A percentile compares a stretch with the other conserved stretches of the same genome.
phyloP scores from a whole-genome alignment of 2,888 invertebrate genomes.

The Drosophila meridiana region DNA sequence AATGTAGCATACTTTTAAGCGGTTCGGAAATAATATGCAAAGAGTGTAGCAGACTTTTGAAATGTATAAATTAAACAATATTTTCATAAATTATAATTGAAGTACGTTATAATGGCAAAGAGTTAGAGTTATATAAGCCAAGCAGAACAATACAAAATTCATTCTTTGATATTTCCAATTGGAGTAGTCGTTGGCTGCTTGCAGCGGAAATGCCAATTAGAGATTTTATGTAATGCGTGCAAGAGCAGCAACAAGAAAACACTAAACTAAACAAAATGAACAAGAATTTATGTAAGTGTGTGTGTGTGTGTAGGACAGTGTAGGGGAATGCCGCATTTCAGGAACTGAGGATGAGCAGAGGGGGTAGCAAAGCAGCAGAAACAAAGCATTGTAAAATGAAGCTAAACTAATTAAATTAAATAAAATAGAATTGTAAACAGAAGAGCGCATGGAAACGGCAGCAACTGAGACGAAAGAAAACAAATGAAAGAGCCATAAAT shows the following conservation, averaged over 20 bases:
- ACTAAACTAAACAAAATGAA: slow-evolving; percentile 42
- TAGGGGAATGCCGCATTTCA: slow-evolving; percentile 26
- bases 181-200: not conserved
- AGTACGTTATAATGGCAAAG: not conserved
- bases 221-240: slow-evolving; percentile 51
- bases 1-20: slow-evolving; percentile 9
- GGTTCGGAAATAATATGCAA: not conserved
- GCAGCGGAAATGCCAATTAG: slow-evolving; percentile 68
- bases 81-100: not conserved
- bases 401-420: slow-evolving; percentile 77
- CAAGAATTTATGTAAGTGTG: slow-evolving; percentile 21
- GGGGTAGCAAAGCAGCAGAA: not conserved
- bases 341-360: slow-evolving; percentile 26
- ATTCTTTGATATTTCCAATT: slow-evolving; percentile 8
- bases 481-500: slow-evolving; percentile 69
- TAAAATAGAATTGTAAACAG: slow-evolving; percentile 72
- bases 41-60: not conserved
- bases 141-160: not conserved
- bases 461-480: slow-evolving; percentile 34
- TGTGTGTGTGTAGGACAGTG: slow-evolving; percentile 2
- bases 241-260: slow-evolving; percentile 23
- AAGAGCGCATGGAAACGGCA: slow-evolving; percentile 18
- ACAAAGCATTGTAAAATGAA: slow-evolving; percentile 52
- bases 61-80: not conserved
- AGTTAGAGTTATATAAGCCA: not conserved